phyloP scores from a whole-genome alignment of 2,113 vertebrate species.

The Mormyrus lacerda region DNA sequence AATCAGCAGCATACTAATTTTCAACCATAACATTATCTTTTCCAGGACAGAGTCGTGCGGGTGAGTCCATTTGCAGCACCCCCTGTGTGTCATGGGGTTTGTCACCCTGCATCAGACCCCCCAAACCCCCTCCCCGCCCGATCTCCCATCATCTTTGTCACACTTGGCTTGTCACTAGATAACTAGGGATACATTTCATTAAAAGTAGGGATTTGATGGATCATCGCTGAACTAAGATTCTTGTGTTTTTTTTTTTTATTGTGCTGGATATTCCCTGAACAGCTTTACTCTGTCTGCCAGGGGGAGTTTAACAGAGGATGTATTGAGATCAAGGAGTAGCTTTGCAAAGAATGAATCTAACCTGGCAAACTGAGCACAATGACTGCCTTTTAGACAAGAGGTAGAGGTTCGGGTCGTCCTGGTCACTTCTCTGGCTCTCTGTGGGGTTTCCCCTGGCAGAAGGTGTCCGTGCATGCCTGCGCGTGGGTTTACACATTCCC shows the following conservation, averaged over 20 bases:
- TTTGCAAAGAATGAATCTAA: neutral
- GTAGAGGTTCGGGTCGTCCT: neutral
- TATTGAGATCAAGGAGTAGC: neutral
- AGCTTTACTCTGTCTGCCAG: neutral
- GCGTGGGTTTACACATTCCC: neutral
- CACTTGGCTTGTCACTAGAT: neutral
- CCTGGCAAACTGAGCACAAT: neutral
- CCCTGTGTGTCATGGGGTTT: neutral
- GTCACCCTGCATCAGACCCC: neutral
- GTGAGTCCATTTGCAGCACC: conserved; percentile 42
- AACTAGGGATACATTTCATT: neutral
- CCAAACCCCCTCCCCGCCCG: neutral
- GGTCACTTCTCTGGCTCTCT: neutral
- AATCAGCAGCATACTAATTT: neutral
- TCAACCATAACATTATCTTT: neutral
- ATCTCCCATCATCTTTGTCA: neutral
- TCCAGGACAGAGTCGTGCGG: conserved; percentile 64
- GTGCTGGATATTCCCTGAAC: neutral
- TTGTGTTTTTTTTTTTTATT: neutral
- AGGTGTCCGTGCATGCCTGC: neutral
- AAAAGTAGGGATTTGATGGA: neutral
- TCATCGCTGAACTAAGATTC: neutral
- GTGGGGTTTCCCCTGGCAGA: neutral
- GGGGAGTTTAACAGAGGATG: neutral
- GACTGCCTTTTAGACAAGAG: neutral